These are phyloP conservation scores for Tipula lateralis DNA, from an alignment of 2,888 invertebrate species.

Conservation along the genomic window DNA sequence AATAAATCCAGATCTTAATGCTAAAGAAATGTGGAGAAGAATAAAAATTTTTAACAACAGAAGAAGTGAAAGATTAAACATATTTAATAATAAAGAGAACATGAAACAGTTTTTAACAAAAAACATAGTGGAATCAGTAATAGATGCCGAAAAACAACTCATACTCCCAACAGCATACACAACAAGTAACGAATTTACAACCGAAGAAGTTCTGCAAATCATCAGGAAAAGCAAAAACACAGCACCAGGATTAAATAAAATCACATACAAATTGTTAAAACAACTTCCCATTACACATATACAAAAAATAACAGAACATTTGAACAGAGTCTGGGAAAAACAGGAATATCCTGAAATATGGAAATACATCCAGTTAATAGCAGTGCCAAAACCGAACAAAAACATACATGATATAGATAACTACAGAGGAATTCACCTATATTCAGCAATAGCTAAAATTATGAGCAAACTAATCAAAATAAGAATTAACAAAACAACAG, in stretches of 20 bases:
- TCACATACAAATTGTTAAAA: background rate
- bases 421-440: background rate
- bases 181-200: too few species aligned
- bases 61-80: too few species aligned
- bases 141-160: too few species aligned
- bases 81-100: too few species aligned
- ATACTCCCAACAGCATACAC: too few species aligned
- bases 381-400: background rate
- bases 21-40: too few species aligned
- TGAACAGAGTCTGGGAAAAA: background rate
- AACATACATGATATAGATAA: background rate
- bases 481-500: background rate
- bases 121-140: too few species aligned
- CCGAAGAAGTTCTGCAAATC: too few species aligned
- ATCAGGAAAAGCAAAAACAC: too few species aligned
- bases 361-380: background rate
- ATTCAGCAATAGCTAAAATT: background rate
- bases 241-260: background rate
- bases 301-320: background rate
- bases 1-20: too few species aligned
- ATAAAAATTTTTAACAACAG: too few species aligned
- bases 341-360: background rate
- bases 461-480: background rate
- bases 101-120: too few species aligned
- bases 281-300: background rate